Evolutionary conservation across 2,797 vertebrate species (phyloP), one percentile per base, ranked within the genome.

Genomic region (Pterois miles): DNA sequence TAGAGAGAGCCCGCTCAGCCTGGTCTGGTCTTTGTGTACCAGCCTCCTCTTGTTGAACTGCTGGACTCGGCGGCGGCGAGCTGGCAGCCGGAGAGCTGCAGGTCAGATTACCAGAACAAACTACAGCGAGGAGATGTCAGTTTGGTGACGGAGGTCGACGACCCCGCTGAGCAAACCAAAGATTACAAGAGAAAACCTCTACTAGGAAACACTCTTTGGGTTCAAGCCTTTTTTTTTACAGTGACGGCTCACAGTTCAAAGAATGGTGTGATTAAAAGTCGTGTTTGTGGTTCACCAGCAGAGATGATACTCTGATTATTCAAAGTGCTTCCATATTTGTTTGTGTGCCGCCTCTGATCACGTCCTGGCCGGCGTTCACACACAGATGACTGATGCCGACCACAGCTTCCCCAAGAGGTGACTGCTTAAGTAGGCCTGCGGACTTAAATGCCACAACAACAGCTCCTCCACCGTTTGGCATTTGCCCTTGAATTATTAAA

Each of bases 21-120:
- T n/a, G n/a, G n/a, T n/a, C n/a, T n/a, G 72, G 14, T 43, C 56
- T 50, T 5, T 27, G 59, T 73, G 36, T 16, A 14, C 29, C 78
- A 50, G 71, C 67, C 71, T n/a, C 50, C 53, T 54, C 71, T 22
- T 33, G 43, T 12, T 56, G 67, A 53, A 52, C 63, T 29, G 64
- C 12, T 59, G 74, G 67, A 62, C 48, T 18, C 23, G 50, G 71
- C 8, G 6, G 43, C 7, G 71, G 59, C 0, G 10, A 23, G 80
- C 74, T 78, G 81, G 84, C 84, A 72, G 76, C 53, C 74, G 59
- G 67, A 6, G 48, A 77, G 70, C 60, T 46, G 1, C 76, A 69
- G 86, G 62, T 89, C 89, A 88, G 70, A 81, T 88, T 81, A 81
- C 80, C 74, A 48, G 69, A 65, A 67, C 81, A 76, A 76, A 69